Evolutionary conservation across 2,113 vertebrate species (phyloP), one percentile per base, ranked within the genome.

Genomic region (Progne subis): DNA sequence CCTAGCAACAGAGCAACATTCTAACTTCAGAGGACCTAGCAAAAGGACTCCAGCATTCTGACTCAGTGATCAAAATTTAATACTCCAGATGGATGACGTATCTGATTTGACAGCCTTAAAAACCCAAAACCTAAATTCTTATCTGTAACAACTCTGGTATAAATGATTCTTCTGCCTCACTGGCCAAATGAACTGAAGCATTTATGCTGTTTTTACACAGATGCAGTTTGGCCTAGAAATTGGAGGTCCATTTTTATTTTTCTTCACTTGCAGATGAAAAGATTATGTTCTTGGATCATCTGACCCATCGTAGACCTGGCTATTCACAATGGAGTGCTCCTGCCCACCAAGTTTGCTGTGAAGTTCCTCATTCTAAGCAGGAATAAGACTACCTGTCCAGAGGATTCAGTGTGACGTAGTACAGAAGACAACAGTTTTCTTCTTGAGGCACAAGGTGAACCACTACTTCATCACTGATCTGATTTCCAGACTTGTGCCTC

Each of bases 11-110:
- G 50, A 85, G 15, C n/a, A 93, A 60, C 17, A 34, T 72, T 77
- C 55, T 80, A 28, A 80, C 90, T 88, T 82, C 71, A 92, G 79
- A 93, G 39, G 44, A 76, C 53, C 43, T 49, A 86, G 57, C 26
- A 77, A 76, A 94, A 77, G 39, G 29, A 69, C 39, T 82, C 41
- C 1, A 5, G 39, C 46, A 90, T 87, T 76, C 77, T 46, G 53
- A 92, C 19, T 77, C n/a, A 26, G 43, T 65, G 63, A 92, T 85
- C 43, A 85, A 89, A 92, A 91, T 57, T 68, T 80, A 65, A 67
- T 85, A 79, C 21, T 90, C 59, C 78, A 85, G 26, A 88, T 82
- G 67, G 49, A 44, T 67, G 46, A 70, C 32, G 80, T 82, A 71
- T 72, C 63, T 91, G 55, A 82, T 63, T 28, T 59, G 32, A 87